Percentiles rank a stretch among this genome's conserved stretches.
phyloP scores from a whole-genome alignment of 2,113 vertebrate species.

The Microtus richardsoni region DNA sequence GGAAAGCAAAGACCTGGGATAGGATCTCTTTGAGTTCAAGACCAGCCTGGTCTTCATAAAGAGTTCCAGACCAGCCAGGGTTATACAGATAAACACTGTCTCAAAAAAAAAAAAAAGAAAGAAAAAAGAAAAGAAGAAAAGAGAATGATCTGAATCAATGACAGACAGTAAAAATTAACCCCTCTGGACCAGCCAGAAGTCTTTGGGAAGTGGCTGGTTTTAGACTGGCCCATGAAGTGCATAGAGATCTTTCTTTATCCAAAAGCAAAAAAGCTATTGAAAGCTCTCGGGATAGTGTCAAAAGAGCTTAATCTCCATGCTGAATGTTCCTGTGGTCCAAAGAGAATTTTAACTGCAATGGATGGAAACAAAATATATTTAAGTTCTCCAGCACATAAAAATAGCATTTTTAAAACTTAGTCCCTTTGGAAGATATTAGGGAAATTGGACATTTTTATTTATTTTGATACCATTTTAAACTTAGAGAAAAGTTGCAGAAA shows the following conservation, averaged over 20 bases:
- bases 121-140: background rate
- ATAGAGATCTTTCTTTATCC: background rate
- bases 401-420: background rate
- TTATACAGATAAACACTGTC: background rate
- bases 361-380: constrained; percentile 42
- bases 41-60: background rate
- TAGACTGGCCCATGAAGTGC: background rate
- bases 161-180: background rate
- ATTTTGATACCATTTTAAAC: constrained; percentile 36
- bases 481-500: background rate
- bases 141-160: background rate
- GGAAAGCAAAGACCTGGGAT: background rate
- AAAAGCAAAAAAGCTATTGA: constrained; percentile 14
- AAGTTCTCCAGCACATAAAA: constrained; percentile 31
- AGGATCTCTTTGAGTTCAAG: background rate
- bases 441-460: background rate
- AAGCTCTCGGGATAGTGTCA: background rate
- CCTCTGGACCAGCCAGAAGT: background rate
- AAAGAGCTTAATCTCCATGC: background rate
- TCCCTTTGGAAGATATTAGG: background rate
- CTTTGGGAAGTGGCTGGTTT: background rate
- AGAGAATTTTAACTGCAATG: background rate
- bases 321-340: background rate
- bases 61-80: background rate
- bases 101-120: background rate